phyloP scores from a whole-genome alignment of 2,113 vertebrate species.

The Nematolebias whitei region DNA sequence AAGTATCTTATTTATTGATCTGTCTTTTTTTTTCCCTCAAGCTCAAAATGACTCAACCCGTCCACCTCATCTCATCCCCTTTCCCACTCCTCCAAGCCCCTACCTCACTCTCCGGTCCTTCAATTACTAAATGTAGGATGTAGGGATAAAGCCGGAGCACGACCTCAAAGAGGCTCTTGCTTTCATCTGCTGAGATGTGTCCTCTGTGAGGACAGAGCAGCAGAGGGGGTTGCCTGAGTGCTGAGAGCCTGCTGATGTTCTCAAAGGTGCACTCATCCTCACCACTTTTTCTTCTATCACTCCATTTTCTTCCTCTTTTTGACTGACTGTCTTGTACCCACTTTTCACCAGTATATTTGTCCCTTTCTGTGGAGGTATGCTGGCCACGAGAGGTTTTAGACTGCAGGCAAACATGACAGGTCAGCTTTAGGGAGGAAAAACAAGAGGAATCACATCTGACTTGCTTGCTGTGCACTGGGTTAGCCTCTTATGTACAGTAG shows the following conservation, averaged over 20 bases:
- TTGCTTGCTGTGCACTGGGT: conserved; percentile 31
- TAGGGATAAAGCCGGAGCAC: conserved; percentile 68
- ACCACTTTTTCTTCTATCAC: conserved; percentile 32
- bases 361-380: conserved; percentile 31
- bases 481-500: conserved; percentile 18
- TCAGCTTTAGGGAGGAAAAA: conserved; percentile 50
- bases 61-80: conserved; percentile 29
- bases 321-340: conserved; percentile 25
- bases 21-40: conserved; percentile 12
- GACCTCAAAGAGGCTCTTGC: conserved; percentile 69
- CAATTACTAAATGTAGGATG: conserved; percentile 80
- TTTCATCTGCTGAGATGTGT: conserved; percentile 76
- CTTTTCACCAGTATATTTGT: conserved; percentile 10
- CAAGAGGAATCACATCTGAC: conserved; percentile 32
- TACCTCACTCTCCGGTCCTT: conserved; percentile 62
- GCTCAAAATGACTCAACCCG: conserved; percentile 40
- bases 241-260: conserved; percentile 52
- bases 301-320: conserved; percentile 31
- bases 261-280: conserved; percentile 57
- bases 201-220: conserved; percentile 38
- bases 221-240: conserved; percentile 51
- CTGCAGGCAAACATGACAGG: conserved; percentile 21
- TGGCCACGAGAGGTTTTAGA: conserved; percentile 16
- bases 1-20: neutral
- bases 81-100: conserved; percentile 6